Base-by-base conservation (phyloP, 92 coral and sea anemone genomes). In the Epizoanthus rinbou region DNA sequence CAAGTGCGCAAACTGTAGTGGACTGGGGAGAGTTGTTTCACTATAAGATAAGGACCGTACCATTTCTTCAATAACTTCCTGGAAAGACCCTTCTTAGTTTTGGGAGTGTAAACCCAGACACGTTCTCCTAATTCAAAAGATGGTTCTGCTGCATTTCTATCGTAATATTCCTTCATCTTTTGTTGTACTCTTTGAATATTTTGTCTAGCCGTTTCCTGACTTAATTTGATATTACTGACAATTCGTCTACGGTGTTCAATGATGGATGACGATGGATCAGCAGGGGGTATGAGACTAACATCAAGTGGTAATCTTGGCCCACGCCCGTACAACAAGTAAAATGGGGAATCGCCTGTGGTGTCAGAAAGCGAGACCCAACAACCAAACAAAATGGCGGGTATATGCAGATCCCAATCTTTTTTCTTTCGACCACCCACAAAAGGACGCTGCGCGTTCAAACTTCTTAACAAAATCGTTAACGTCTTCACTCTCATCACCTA, bases 321-420 rank as follows among this genome's bases (percentile, higher is more conserved):
- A 6, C 92, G 64, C 0, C 92, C 94, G 39, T 85, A 91, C 3
- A 89, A 41, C 21, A 85, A 50, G 39, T 60, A 88, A 70, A 87
- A 92, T 11, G 95, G 87, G 13, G 84, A 57, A 47, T 92, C 89
- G 1, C 91, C 85, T 0, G 89, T 83, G 53, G 87, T 67, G 1
- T 76, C 91, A 0, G 84, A 76, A 0, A 92, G 87, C 2, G 89
- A 50, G 18, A 84, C 71, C 0, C 91, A 67, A 63, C 83, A 92
- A 3, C 86, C 95, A 57, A 91, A 86, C 19, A 82, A 57, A 4
- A 91, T 70, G 14, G 88, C 64, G 3, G 86, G 88, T 23, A 89
- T 65, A 33, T 85, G 87, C 8, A 64, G n/a, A 37, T 86, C 92
- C 95, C 92, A 91, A 23, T 91, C 88, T 3, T 72, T 68, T 67